Percentiles rank a stretch among this genome's conserved stretches.
These are phyloP conservation scores for Danaus chrysippus DNA, from an alignment of 2,888 invertebrate species.

Conservation along the genomic window DNA sequence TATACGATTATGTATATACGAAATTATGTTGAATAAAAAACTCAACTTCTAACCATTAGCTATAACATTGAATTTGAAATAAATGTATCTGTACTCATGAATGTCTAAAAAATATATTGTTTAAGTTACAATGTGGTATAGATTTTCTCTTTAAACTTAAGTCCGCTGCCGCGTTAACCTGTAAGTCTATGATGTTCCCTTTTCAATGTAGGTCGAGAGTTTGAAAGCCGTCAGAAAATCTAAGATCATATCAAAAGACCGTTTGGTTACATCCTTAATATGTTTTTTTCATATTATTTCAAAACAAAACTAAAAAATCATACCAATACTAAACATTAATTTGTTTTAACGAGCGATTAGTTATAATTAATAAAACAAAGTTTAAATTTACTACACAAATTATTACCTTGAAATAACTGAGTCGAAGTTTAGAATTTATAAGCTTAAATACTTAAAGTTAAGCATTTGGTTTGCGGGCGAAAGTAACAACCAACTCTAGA, in stretches of 20 bases:
- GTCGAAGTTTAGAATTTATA: no score
- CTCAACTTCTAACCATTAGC: no score
- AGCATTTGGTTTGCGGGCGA: slow-evolving; percentile 10
- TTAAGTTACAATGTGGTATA: neutral
- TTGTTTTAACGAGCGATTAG: no score
- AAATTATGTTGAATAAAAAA: no score
- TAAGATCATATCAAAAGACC: neutral
- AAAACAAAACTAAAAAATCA: neutral
- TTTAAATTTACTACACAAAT: no score
- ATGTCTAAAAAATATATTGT: no score
- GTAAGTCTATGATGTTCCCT: slow-evolving; percentile 11
- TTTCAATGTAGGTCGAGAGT: slow-evolving; percentile 26
- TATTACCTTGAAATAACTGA: no score
- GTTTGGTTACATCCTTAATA: neutral
- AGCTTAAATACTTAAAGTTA: neutral
- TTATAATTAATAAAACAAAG: no score
- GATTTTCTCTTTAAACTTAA: neutral
- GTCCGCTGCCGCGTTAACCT: slow-evolving; percentile 2
- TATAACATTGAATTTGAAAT: no score
- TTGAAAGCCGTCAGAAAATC: slow-evolving; percentile 16
- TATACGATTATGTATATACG: no score
- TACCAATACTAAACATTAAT: no score
- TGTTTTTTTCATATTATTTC: neutral
- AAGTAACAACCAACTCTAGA: slow-evolving; percentile 10
- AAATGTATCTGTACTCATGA: no score